Evolutionary conservation across 2,113 vertebrate genomes (phyloP), one percentile per base, ranked within the genome.

Genomic region (Archilochus colubris): DNA sequence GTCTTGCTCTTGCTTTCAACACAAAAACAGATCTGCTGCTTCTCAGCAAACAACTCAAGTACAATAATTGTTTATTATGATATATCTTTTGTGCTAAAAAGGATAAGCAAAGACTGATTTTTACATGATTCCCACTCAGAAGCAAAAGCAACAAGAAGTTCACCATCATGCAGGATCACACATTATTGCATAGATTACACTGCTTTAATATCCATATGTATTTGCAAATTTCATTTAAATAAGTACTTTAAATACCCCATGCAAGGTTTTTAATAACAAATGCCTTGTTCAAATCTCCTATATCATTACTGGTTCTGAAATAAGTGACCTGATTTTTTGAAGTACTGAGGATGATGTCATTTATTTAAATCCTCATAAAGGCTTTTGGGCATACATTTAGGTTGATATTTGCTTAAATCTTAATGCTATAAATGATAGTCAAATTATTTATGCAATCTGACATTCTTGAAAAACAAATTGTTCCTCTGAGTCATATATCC

Each of bases 41-140:
- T 91, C 76, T 87, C 74, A 81, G 88, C 68, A 96, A 96, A 97
- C 43, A 91, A 91, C 63, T 74, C 79, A 86, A 91, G 88, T 54
- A 69, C 19, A 80, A 85, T 72, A 4, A 17, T 50, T 50, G 27
- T 93, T 88, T 94, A 89, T 94, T 93, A 93, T 57, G 18, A 79
- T 88, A 73, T 48, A 81, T 11, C 8, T 96, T 94, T 92, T 81
- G 46, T 82, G 53, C 57, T 91, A 82, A 89, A 94, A 96, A 70
- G 44, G 66, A 75, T 66, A 82, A 59, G 33, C 8, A 80, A 48
- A 73, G 48, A 33, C 15, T 40, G 43, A 55, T 77, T 95, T 96
- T 95, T 92, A 58, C 66, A 74, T 25, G 22, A 3, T 64, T 95
- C 43, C 82, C n/a, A 59, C n/a, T 93, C 43, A 73, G 74, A 89